Evolutionary conservation across 2,113 vertebrate species (phyloP).

Genomic region (Melospiza georgiana): DNA sequence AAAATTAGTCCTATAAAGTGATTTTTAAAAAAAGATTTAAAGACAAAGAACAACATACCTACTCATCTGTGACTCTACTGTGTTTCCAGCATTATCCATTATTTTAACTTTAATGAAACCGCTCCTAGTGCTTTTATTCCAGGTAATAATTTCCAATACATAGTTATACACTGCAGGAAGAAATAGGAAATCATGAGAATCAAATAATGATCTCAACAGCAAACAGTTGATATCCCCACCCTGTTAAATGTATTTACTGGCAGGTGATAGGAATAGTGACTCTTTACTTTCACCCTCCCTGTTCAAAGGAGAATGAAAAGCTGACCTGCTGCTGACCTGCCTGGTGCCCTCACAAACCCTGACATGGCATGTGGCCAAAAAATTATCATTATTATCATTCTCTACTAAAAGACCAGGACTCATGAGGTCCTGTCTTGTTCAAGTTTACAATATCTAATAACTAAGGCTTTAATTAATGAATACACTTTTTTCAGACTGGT

Average conservation of each 20-base stretch:
- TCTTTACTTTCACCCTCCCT: neutral
- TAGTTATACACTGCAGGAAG: constrained; percentile 77
- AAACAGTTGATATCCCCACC: neutral
- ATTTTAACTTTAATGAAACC: constrained; percentile 83
- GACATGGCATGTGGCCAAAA: neutral
- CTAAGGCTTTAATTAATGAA: neutral
- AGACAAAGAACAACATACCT: constrained; percentile 72
- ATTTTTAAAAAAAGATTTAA: neutral
- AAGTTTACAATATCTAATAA: neutral
- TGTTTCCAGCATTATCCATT: constrained; percentile 42
- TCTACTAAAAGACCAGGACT: neutral
- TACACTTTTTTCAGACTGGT: neutral
- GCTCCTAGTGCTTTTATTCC: constrained; percentile 77
- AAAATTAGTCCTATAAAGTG: neutral
- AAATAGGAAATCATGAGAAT: neutral
- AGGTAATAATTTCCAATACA: constrained; percentile 80
- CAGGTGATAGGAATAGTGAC: neutral
- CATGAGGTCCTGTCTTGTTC: neutral
- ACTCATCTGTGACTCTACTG: constrained; percentile 75
- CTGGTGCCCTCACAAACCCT: neutral
- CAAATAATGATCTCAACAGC: neutral
- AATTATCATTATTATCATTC: neutral
- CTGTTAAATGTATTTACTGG: neutral
- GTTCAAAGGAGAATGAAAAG: neutral
- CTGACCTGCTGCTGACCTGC: neutral